phyloP scores from a whole-genome alignment of 2,888 invertebrate genomes.

The Ennomos quercinarius region DNA sequence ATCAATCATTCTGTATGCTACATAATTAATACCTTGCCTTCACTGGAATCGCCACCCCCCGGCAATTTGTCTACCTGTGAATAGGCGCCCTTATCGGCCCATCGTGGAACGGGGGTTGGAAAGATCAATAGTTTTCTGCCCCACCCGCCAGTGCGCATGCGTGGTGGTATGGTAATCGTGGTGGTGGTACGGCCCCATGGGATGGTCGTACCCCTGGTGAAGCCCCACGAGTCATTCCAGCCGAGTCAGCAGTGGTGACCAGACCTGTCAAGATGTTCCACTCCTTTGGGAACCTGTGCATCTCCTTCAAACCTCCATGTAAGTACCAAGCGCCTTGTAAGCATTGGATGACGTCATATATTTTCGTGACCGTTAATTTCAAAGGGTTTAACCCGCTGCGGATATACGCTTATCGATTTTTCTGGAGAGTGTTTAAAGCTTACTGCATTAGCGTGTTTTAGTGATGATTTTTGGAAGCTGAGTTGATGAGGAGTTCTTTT shows the following conservation, averaged over 20 bases:
- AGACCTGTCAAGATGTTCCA: conserved; percentile 44
- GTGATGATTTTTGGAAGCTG: neutral
- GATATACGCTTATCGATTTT: conserved; percentile 24
- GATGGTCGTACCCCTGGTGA: conserved; percentile 62
- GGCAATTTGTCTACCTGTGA: conserved; percentile 75
- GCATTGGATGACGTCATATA: conserved; percentile 16
- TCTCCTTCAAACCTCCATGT: conserved; percentile 47
- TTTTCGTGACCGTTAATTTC: conserved; percentile 10
- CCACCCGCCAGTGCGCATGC: conserved; percentile 77
- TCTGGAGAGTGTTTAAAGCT: conserved; percentile 11
- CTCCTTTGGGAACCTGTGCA: conserved; percentile 9
- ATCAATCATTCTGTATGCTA: conserved; percentile 77
- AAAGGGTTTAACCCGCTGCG: conserved; percentile 16
- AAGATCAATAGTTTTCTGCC: conserved; percentile 79
- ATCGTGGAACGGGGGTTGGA: conserved; percentile 73
- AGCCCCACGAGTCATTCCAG: conserved; percentile 70
- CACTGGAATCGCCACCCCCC: conserved; percentile 66
- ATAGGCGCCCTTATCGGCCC: conserved; percentile 74
- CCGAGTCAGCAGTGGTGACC: conserved; percentile 52
- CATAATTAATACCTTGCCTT: conserved; percentile 77
- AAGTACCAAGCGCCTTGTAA: conserved; percentile 38
- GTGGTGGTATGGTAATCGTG: conserved; percentile 62
- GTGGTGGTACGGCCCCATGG: conserved; percentile 75
- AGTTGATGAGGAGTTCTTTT: neutral
- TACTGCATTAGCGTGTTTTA: conserved; percentile 28